These are phyloP conservation scores for Protomyctophum bolini DNA, from an alignment of 2,113 vertebrate species.

Conservation along the genomic window DNA sequence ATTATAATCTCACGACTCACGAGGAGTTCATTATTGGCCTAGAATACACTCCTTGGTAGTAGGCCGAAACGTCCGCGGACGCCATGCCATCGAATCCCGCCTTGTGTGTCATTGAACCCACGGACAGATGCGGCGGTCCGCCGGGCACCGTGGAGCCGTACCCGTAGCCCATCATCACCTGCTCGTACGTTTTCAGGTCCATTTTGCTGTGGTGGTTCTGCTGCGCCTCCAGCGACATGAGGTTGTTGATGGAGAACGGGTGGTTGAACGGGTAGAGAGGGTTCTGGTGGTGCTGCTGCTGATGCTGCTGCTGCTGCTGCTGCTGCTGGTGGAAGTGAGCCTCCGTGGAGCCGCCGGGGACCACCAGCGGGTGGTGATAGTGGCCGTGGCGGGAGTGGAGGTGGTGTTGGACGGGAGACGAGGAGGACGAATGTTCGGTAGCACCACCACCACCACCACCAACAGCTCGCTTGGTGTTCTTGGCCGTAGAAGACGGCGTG, in stretches of 20 bases:
- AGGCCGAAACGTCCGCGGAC: constrained; percentile 80
- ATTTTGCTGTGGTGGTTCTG: constrained; percentile 84
- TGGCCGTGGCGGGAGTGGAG: constrained; percentile 69
- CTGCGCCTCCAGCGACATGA: constrained; percentile 86
- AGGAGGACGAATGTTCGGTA: constrained; percentile 72
- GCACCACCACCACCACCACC: no score
- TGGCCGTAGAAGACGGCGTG: constrained; percentile 36
- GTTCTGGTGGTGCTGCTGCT: constrained; percentile 85
- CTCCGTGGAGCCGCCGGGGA: constrained; percentile 68
- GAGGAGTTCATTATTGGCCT: constrained; percentile 90
- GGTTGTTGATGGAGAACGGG: constrained; percentile 90
- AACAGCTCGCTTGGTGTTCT: no score
- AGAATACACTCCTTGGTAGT: constrained; percentile 85
- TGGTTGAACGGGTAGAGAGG: constrained; percentile 91
- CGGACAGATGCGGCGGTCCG: constrained; percentile 78
- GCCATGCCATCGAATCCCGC: constrained; percentile 80
- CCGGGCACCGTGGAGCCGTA: constrained; percentile 81
- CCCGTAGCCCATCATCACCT: constrained; percentile 89
- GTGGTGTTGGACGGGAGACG: constrained; percentile 40
- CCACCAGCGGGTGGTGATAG: constrained; percentile 78
- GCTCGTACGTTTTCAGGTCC: constrained; percentile 89
- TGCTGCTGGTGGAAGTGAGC: constrained; percentile 79
- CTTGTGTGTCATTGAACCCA: constrained; percentile 85
- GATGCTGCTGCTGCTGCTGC: no score
- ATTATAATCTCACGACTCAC: constrained; percentile 77